Base-by-base conservation (phyloP, 2,888 invertebrate genomes). In the Agrotis clavis region DNA sequence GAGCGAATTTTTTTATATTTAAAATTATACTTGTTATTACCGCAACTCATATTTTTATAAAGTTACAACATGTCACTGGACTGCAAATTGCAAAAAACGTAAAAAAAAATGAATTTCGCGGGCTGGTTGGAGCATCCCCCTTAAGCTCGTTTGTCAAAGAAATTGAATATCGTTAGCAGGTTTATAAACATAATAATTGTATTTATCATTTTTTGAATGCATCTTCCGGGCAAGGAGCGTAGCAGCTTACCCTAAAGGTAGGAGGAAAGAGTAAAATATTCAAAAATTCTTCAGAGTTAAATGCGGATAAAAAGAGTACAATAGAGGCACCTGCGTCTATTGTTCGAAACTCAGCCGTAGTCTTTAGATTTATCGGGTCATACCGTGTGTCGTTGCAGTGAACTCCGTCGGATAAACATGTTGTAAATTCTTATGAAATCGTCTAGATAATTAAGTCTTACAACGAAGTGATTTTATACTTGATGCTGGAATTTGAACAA, bases 321-420 rank as follows among this genome's bases (percentile, higher is more conserved):
- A 21, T n/a, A 21, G 59, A 59, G 53, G 25, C 77, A 77, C 81
- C 76, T 77, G 81, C 57, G 53, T 19, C 76, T 75, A 74, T 76
- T 65, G 81, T 77, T 59, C 16, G 62, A 13, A 81, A 76, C 48
- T 76, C 67, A 25, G 62, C 25, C 60, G n/a, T 25, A 21, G 48
- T 47, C 53, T 61, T 54, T 56, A 66, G 59, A 67, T 75, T 83
- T 74, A 80, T 83, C 61, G 56, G 35, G n/a, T 45, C 47, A 69
- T 54, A 75, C 57, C 61, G 64, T 51, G 50, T 65, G 63, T 21
- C 45, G 57, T 35, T 19, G 56, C 73, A 53, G 48, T 18, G 30
- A 69, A 81, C 30, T 77, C 54, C 56, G 11, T 68, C 16, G 16
- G 47, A 56, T 56, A 68, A 81, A 81, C 77, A 81, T 47, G 50